These are phyloP conservation scores for Lepus townsendii DNA, from an alignment of 2,797 vertebrate genomes.

Conservation along the genomic window DNA sequence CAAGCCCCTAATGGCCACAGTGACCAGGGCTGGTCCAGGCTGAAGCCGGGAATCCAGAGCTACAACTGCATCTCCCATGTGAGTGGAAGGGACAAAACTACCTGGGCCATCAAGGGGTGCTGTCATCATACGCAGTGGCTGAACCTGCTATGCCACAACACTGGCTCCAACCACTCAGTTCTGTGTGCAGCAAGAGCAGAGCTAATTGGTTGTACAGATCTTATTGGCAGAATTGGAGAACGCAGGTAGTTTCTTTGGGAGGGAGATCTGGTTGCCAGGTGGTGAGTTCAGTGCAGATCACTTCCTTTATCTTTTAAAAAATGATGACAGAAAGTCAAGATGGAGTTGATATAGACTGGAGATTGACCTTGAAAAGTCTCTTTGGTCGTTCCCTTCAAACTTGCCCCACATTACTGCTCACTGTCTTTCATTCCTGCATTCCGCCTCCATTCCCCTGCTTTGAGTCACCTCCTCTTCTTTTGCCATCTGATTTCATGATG, in stretches of 20 bases:
- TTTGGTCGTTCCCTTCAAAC: not conserved
- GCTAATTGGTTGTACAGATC: not conserved
- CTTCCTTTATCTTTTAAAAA: constrained; percentile 13
- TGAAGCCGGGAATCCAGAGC: too few relatives aligned
- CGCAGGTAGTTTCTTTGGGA: not conserved
- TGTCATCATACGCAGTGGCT: too few relatives aligned
- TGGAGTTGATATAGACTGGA: not conserved
- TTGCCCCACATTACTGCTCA: not conserved
- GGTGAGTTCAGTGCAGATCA: not conserved
- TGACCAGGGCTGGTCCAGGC: too few relatives aligned
- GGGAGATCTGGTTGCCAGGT: not conserved
- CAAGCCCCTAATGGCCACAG: too few relatives aligned
- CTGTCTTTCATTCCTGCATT: not conserved
- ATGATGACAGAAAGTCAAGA: not conserved
- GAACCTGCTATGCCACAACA: too few relatives aligned
- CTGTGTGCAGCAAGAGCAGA: not conserved
- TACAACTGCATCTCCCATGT: too few relatives aligned
- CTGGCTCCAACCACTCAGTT: not conserved
- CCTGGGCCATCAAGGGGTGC: too few relatives aligned
- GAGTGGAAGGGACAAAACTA: too few relatives aligned
- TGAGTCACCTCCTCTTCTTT: constrained; percentile 58
- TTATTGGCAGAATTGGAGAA: not conserved
- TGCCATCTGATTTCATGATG: constrained; percentile 71
- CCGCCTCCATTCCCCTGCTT: not conserved
- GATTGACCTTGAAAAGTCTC: not conserved